phyloP scores from a whole-genome alignment of 2,113 vertebrate genomes.

The Spea multiplicata region DNA sequence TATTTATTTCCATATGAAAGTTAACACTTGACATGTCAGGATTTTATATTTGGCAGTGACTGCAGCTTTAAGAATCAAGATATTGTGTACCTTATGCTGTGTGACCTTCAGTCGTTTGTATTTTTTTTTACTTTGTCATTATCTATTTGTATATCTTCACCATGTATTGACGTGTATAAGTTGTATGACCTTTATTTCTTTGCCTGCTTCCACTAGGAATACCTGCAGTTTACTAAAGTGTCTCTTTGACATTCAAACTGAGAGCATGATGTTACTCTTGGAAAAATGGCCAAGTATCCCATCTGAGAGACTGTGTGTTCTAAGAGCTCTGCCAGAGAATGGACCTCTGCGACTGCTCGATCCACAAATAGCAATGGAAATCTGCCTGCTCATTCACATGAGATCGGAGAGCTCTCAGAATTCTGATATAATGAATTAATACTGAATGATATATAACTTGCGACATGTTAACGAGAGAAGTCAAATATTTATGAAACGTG shows the following conservation, averaged over 20 bases:
- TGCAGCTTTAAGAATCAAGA: neutral
- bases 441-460: too few relatives aligned
- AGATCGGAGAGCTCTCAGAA: neutral
- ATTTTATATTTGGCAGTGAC: neutral
- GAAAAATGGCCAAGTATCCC: neutral
- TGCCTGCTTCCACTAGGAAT: constrained; percentile 12
- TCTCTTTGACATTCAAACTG: constrained; percentile 28
- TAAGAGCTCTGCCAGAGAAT: constrained; percentile 11
- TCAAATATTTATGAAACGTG: too few relatives aligned
- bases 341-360: neutral
- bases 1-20: too few relatives aligned
- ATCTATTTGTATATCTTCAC: neutral
- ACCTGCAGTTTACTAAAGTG: constrained; percentile 17
- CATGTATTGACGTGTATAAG: constrained; percentile 15
- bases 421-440: neutral
- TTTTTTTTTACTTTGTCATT: neutral
- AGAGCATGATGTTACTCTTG: constrained; percentile 23
- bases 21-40: too few relatives aligned
- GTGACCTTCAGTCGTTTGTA: constrained; percentile 20
- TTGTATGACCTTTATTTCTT: constrained; percentile 23
- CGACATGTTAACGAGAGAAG: too few relatives aligned
- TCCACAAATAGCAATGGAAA: constrained; percentile 32
- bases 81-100: neutral
- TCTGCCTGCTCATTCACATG: constrained; percentile 15
- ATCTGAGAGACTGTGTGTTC: constrained; percentile 27